Evolutionary conservation across 2,888 invertebrate genomes (phyloP).

Genomic region (Scaptomyza cyrtandrae): DNA sequence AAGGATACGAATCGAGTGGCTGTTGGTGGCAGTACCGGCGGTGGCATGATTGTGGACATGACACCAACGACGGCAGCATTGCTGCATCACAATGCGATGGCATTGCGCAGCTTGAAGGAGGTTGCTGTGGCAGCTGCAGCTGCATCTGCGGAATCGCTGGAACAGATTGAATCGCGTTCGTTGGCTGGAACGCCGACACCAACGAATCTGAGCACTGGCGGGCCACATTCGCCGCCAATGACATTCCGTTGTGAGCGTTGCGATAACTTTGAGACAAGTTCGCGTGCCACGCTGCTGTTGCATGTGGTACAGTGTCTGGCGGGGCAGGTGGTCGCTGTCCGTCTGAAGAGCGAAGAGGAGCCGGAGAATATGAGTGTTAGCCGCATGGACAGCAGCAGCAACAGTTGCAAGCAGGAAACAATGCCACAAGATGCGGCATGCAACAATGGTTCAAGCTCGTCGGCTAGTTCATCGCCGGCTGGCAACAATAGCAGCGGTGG

Average conservation of each 20-base stretch:
- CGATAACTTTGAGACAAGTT: constrained; percentile 92
- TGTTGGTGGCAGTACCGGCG: constrained; percentile 29
- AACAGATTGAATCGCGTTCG: constrained; percentile 61
- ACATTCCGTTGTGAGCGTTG: constrained; percentile 89
- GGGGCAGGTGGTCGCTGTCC: constrained; percentile 58
- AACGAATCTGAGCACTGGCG: constrained; percentile 77
- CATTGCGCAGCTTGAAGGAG: constrained; percentile 77
- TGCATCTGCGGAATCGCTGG: constrained; percentile 54
- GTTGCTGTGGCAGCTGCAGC: constrained; percentile 47
- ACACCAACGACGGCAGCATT: constrained; percentile 79
- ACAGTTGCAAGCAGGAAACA: constrained; percentile 26
- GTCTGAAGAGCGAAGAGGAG: constrained; percentile 82
- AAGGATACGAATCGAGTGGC: constrained; percentile 62
- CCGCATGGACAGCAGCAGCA: constrained; percentile 77
- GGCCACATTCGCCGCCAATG: constrained; percentile 71
- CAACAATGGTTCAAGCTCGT: constrained; percentile 56
- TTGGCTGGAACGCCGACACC: constrained; percentile 65
- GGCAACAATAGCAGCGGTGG: constrained; percentile 84
- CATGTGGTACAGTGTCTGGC: constrained; percentile 89
- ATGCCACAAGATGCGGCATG: constrained; percentile 65
- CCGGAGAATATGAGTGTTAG: constrained; percentile 83
- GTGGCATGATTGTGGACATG: constrained; percentile 74
- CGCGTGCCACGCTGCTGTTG: constrained; percentile 89
- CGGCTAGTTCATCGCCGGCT: constrained; percentile 84
- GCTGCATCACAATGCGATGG: constrained; percentile 78